Base-by-base conservation (phyloP, 37 sponge, comb jelly and placozoan species). In the Diacarnus erythraeanus region DNA sequence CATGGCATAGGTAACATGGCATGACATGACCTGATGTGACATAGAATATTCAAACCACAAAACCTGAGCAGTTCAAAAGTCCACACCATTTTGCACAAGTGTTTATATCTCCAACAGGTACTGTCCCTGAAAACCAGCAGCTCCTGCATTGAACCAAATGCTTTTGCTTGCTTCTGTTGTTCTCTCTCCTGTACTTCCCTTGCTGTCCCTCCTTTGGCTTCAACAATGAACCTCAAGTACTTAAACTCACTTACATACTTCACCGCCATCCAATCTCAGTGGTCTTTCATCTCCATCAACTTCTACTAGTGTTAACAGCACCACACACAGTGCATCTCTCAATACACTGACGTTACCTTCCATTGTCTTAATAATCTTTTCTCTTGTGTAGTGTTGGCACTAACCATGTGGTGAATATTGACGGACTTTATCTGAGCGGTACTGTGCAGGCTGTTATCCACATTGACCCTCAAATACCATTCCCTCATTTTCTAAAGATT, bases 401-500 rank as follows among this genome's bases (percentile, higher is more conserved):
- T 34, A 64, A 69, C 38, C 64, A 76, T 12, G 25, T 75, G 75
- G 71, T 80, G 9, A 39, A 86, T 36, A 66, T 86, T n/a, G 88
- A 87, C 38, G 78, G 78, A 5, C 74, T 87, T 3, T 82, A 87
- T 39, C 4, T 87, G 21, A 64, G 56, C 42, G 88, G 82, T 0
- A 26, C 63, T 44, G 22, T 77, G 29, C 88, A 87, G 44, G 72
- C 78, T 51, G 76, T 63, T 35, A 30, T 88, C 15, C 23, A 23
- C 0, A 22, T 88, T n/a, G 83, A 88, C 71, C 43, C 47, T 2
- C 56, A 82, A 2, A 72, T 78, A 0, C 83, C 88, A 36, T 82
- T 82, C 38, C 88, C 88, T 9, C 83, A 82, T 44, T 41, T 88
- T 36, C 57, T 77, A 26, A 59, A 20, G 22, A 77, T 88, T 42